phyloP scores from a whole-genome alignment of 2,113 vertebrate genomes.

The Tenebrosternarchus preto region DNA sequence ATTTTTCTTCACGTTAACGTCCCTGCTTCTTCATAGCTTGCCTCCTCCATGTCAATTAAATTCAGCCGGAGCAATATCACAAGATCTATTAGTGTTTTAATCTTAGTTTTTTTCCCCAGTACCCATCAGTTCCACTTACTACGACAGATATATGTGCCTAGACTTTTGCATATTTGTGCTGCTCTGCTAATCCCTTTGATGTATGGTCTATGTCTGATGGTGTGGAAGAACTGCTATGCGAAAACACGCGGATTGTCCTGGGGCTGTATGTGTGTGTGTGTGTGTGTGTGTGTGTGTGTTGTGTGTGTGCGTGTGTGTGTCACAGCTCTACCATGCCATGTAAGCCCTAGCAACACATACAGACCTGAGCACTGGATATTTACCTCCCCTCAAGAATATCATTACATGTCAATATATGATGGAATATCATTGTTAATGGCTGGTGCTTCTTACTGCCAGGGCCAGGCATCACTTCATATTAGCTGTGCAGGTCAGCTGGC shows the following conservation, averaged over 20 bases:
- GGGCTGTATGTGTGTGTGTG: too few species aligned
- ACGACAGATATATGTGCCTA: neutral
- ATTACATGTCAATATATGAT: too few species aligned
- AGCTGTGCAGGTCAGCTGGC: neutral
- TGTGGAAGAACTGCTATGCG: too few species aligned
- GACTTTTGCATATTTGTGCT: neutral
- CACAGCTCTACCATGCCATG: too few species aligned
- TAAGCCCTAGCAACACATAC: too few species aligned
- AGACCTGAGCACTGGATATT: neutral
- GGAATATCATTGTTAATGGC: neutral
- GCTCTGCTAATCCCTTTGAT: too few species aligned
- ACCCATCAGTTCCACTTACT: neutral
- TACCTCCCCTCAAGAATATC: neutral
- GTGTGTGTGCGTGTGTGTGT: too few species aligned
- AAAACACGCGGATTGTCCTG: too few species aligned
- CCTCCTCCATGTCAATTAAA: neutral
- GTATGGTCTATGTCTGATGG: too few species aligned
- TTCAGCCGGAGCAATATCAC: neutral
- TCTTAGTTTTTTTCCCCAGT: neutral
- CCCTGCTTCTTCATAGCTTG: neutral
- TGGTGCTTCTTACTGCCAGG: neutral
- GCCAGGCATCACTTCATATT: neutral
- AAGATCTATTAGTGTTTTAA: neutral
- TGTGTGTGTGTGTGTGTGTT: too few species aligned
- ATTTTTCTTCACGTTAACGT: neutral